These are phyloP conservation scores for Tachyglossus aculeatus DNA, from an alignment of 2,797 vertebrate genomes.

Conservation along the genomic window DNA sequence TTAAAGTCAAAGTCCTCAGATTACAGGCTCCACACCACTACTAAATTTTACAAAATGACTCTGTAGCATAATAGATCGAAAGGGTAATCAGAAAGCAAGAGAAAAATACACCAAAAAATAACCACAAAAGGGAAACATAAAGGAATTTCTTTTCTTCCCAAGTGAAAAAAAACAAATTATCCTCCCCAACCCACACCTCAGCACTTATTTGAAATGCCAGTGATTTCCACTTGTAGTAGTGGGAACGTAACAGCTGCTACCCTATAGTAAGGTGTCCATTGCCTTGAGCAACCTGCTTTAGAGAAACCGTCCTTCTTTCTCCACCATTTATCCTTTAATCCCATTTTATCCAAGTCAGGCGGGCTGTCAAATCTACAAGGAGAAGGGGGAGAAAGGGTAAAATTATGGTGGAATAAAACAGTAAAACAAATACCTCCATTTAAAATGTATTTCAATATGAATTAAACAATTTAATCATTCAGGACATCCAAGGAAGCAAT, in stretches of 20 bases:
- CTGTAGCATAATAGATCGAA: too few relatives aligned
- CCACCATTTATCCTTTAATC: slow-evolving; percentile 73
- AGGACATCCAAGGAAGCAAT: slow-evolving; percentile 31
- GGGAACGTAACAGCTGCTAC: slow-evolving; percentile 79
- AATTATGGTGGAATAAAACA: too few relatives aligned
- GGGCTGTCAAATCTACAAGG: slow-evolving; percentile 83
- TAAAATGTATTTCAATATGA: slow-evolving; percentile 73
- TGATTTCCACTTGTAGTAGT: slow-evolving; percentile 39
- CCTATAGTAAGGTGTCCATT: slow-evolving; percentile 25
- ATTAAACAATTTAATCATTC: slow-evolving; percentile 64
- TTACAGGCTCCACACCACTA: too few relatives aligned
- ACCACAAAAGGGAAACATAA: background rate
- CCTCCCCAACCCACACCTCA: background rate
- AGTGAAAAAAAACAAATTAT: too few relatives aligned
- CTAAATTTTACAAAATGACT: too few relatives aligned
- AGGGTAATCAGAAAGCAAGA: too few relatives aligned
- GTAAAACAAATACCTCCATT: slow-evolving; percentile 67
- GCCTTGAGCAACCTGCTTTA: background rate
- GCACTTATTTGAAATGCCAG: background rate
- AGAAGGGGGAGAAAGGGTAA: slow-evolving; percentile 21
- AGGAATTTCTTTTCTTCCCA: too few relatives aligned
- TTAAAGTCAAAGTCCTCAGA: too few relatives aligned
- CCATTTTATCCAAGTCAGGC: slow-evolving; percentile 90
- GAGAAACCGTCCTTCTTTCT: background rate
- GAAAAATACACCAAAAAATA: background rate